Percentiles rank a stretch among this genome's conserved stretches.
These are phyloP conservation scores for Neoaliturus tenellus DNA, from an alignment of 2,888 invertebrate genomes.

Conservation along the genomic window DNA sequence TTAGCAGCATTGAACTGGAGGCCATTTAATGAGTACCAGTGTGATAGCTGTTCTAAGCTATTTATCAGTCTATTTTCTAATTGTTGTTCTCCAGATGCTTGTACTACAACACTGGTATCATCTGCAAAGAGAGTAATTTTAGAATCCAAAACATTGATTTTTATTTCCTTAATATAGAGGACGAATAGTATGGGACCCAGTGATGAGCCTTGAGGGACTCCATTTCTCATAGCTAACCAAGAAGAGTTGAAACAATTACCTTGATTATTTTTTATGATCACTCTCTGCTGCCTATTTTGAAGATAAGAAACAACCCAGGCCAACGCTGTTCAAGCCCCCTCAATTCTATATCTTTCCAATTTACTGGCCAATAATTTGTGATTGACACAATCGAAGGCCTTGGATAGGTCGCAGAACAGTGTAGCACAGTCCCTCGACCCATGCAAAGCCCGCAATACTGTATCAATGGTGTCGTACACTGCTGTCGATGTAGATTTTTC, in stretches of 20 bases:
- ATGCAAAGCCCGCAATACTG: not conserved
- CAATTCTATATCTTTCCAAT: not conserved
- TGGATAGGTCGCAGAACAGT: constrained; percentile 2
- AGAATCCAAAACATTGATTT: not conserved
- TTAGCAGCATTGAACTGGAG: not conserved
- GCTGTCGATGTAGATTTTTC: not conserved
- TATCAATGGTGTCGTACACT: not conserved
- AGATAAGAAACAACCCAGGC: not conserved
- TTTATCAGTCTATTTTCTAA: not conserved
- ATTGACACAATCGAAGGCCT: not conserved
- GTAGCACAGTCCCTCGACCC: not conserved
- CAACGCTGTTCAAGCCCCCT: not conserved
- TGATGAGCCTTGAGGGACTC: not conserved
- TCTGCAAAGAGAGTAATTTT: not conserved
- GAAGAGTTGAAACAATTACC: not conserved
- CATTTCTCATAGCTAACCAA: not conserved
- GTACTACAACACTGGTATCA: not conserved
- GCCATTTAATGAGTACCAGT: not conserved
- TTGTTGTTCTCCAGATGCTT: not conserved
- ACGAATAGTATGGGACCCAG: not conserved
- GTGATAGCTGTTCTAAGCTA: not conserved
- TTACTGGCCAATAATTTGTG: not conserved
- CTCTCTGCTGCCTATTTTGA: not conserved
- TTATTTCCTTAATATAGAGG: not conserved
- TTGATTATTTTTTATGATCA: not conserved